These are phyloP conservation scores for Oligia latruncula DNA, from an alignment of 2,888 invertebrate genomes.

Conservation along the genomic window DNA sequence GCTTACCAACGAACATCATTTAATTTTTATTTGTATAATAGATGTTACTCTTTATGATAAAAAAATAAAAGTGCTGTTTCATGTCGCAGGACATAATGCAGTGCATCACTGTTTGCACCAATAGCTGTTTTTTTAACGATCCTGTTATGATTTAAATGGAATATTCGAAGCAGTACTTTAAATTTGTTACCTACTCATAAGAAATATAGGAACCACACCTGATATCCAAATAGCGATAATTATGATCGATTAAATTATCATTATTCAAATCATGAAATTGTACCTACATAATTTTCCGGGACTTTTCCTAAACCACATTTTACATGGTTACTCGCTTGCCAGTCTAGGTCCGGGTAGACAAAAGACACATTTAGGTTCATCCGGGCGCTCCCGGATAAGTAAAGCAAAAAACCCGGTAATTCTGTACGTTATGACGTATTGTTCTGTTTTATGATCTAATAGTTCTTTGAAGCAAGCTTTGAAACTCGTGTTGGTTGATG, in stretches of 20 bases:
- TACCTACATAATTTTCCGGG: neutral
- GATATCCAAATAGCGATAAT: conserved; percentile 6
- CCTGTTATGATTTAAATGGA: neutral
- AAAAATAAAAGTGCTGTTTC: neutral
- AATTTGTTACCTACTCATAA: neutral
- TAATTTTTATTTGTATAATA: neutral
- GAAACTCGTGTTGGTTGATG: neutral
- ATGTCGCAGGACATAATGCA: neutral
- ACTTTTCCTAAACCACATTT: conserved; percentile 30
- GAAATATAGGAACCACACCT: conserved; percentile 5
- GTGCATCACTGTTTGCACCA: neutral
- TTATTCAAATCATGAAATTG: neutral
- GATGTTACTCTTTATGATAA: neutral
- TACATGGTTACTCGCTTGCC: conserved; percentile 43
- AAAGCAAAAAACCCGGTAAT: conserved; percentile 72
- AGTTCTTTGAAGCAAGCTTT: conserved; percentile 15
- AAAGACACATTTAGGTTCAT: conserved; percentile 80
- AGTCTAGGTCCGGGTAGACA: conserved; percentile 73
- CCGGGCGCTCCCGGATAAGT: conserved; percentile 71
- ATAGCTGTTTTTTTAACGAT: neutral
- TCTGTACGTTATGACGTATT: conserved; percentile 64
- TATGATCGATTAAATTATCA: conserved; percentile 18
- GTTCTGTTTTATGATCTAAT: conserved; percentile 53
- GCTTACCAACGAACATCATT: neutral
- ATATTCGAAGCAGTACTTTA: neutral